A percentile compares a stretch with the other conserved stretches of the same genome.
phyloP scores from a whole-genome alignment of 2,888 invertebrate genomes.

The Epinotia ramella region DNA sequence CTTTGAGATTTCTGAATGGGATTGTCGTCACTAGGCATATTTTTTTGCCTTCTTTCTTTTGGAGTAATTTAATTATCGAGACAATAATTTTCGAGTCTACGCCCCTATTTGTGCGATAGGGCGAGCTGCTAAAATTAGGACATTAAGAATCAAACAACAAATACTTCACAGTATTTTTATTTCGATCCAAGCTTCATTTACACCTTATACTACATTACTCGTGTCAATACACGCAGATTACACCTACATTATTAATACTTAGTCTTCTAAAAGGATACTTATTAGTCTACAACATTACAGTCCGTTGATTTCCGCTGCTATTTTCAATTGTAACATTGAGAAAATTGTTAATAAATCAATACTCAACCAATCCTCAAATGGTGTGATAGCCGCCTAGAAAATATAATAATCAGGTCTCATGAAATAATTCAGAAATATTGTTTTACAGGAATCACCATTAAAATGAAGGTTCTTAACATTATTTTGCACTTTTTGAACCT shows the following conservation, averaged over 20 bases:
- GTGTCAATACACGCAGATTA: constrained; percentile 31
- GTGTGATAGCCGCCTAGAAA: not conserved
- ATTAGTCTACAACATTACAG: constrained; percentile 16
- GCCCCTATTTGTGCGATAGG: no score
- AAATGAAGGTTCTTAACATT: not conserved
- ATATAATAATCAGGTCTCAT: constrained; percentile 5
- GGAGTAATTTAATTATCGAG: no score
- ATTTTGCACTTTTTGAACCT: not conserved
- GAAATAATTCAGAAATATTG: not conserved
- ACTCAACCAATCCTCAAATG: not conserved
- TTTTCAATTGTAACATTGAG: not conserved
- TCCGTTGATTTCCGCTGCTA: not conserved
- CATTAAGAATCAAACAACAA: not conserved
- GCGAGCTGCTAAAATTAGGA: not conserved
- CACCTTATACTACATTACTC: constrained; percentile 36
- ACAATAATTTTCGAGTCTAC: no score
- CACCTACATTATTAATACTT: constrained; percentile 27
- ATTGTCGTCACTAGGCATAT: no score
- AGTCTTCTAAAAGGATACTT: constrained; percentile 21
- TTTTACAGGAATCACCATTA: not conserved
- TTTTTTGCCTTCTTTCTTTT: no score
- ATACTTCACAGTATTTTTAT: constrained; percentile 24
- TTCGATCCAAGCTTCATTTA: constrained; percentile 36
- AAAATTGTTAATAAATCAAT: not conserved
- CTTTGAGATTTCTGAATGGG: no score